Percentiles rank a stretch among this genome's conserved stretches.
Conservation (phyloP, 2,888 invertebrate genomes). For the Agrenia bidenticulata region DNA sequence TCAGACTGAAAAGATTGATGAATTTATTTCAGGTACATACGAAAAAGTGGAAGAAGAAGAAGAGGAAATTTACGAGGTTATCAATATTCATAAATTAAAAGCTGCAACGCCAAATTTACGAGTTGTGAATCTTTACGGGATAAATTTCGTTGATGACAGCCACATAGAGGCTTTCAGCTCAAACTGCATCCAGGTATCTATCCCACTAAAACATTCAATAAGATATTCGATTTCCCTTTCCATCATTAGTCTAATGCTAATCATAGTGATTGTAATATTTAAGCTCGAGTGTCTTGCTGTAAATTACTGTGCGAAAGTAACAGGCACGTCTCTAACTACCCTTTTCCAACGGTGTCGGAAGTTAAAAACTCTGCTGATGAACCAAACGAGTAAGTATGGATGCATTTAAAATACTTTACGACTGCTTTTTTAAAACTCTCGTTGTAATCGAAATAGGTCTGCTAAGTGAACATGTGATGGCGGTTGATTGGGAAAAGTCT, state of each 20-base stretch:
- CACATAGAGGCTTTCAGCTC: constrained; percentile 98
- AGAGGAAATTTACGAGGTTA: constrained; percentile 98
- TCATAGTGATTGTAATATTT: too few species aligned
- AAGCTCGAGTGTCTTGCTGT: constrained; percentile 89
- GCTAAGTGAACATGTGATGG: constrained; percentile 87
- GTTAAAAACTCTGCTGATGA: constrained; percentile 88
- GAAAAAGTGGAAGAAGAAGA: constrained; percentile 98
- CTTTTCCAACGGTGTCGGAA: constrained; percentile 90
- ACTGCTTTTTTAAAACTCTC: not conserved
- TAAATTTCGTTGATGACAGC: constrained; percentile 96
- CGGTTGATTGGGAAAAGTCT: constrained; percentile 98
- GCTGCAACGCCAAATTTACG: constrained; percentile 95
- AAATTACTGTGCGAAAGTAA: constrained; percentile 95
- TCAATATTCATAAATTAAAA: constrained; percentile 98
- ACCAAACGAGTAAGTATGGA: constrained; percentile 91
- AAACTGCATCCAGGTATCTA: constrained; percentile 88
- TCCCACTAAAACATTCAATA: too few species aligned
- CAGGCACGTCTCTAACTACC: constrained; percentile 91
- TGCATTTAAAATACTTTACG: too few species aligned
- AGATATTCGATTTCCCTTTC: too few species aligned
- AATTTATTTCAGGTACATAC: constrained; percentile 83
- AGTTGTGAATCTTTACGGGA: constrained; percentile 97
- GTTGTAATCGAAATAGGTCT: constrained; percentile 65
- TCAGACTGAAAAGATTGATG: too few species aligned
- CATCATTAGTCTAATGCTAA: too few species aligned